Base-by-base conservation (phyloP, 2,113 vertebrate species). In the Istiophorus platypterus region DNA sequence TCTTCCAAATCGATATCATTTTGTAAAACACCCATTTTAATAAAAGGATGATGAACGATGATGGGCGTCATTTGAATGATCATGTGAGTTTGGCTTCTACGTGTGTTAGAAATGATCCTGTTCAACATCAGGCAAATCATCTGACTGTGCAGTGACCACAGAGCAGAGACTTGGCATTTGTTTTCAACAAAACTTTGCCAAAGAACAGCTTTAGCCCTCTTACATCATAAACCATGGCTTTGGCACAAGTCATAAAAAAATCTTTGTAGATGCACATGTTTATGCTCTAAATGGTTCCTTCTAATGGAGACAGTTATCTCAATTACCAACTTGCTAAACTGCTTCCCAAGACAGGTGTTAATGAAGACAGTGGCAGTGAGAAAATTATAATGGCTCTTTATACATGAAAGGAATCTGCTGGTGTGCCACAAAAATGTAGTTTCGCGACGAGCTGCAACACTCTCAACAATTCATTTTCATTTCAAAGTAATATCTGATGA, bases 181-280 rank as follows among this genome's bases (percentile, higher is more conserved):
- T 73, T 85, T 66, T 66, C 14, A 73, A 5, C 0, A 45, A 67
- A 78, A 24, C 64, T 67, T 52, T 74, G 64, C 77, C 78, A 84
- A 75, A 47, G 59, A 51, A 9, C 65, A 51, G 77, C 64, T 82
- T 83, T 52, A 81, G 26, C 3, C 37, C 62, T 78, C 39, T 85
- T 83, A 72, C 63, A 74, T 78, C 42, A 57, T 74, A 78, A 90
- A 49, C 37, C 26, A 29, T 29, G 39, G 57, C 58, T 85, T 68
- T 80, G 72, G 64, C 58, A 67, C 62, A 69, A 69, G 29, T 42
- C 1, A 29, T 69, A 41, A 15, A 54, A 58, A 65, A 62, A 72
- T 68, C 20, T 71, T 72, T 0, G 1, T 15, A 24, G n/a, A 27
- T 75, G 64, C 56, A 7, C 29, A 26, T 51, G 27, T 31, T 29